A percentile compares a stretch with the other conserved stretches of the same genome.
These are phyloP conservation scores for Bradypus variegatus DNA, from an alignment of 2,797 vertebrate species.

Conservation along the genomic window DNA sequence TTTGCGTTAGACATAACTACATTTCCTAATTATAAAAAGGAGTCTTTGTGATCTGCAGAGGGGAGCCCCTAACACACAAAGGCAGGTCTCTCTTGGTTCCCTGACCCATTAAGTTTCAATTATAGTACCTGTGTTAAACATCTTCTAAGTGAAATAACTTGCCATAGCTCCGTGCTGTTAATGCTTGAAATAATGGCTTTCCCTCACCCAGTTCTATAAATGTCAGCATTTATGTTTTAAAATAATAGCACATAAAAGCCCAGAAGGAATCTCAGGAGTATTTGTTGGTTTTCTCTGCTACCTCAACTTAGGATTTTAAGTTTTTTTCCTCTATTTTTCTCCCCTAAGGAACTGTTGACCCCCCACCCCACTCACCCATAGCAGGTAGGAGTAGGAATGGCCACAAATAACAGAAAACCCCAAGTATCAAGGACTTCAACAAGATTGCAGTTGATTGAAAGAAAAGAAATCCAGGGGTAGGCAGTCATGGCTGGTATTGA, in stretches of 20 bases:
- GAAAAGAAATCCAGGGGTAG: neutral
- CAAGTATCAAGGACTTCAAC: neutral
- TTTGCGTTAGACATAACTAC: conserved; percentile 71
- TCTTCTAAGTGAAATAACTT: conserved; percentile 71
- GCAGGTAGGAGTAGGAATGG: neutral
- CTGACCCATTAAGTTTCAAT: conserved; percentile 74
- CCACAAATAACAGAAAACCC: neutral
- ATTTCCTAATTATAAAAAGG: conserved; percentile 73
- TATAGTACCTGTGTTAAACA: conserved; percentile 71
- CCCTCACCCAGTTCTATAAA: neutral
- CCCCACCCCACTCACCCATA: neutral
- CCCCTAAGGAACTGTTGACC: neutral
- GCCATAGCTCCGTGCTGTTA: conserved; percentile 63
- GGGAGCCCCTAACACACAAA: conserved; percentile 55
- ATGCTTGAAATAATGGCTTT: conserved; percentile 64
- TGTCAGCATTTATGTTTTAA: conserved; percentile 49
- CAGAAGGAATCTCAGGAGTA: neutral
- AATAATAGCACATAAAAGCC: conserved; percentile 54
- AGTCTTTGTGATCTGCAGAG: conserved; percentile 69
- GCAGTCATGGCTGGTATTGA: neutral
- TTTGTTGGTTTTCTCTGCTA: conserved; percentile 13
- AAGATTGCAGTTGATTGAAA: neutral
- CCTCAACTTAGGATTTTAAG: neutral
- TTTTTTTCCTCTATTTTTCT: neutral
- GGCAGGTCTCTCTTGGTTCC: conserved; percentile 73